A percentile compares a stretch with the other conserved stretches of the same genome.
phyloP scores from a whole-genome alignment of 2,797 vertebrate genomes.

The Tauraco hartlaubi region DNA sequence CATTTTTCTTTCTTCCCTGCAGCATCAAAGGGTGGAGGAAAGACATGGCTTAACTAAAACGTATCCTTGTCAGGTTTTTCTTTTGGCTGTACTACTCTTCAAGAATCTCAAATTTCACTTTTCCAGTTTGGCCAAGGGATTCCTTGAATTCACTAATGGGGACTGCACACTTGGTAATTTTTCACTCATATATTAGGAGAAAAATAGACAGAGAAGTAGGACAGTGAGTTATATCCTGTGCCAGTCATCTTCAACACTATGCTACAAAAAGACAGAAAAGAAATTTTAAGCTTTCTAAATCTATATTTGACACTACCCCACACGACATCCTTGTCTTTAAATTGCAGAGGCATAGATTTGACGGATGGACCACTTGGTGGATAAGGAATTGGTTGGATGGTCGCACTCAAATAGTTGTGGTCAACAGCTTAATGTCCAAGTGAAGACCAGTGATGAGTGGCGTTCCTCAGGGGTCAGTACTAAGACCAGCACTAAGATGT shows the following conservation, averaged over 20 bases:
- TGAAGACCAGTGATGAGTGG: too few species aligned
- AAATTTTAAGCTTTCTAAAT: neutral
- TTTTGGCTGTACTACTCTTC: neutral
- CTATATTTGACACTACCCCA: too few species aligned
- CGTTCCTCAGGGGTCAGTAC: too few species aligned
- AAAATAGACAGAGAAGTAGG: neutral
- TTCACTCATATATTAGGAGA: neutral
- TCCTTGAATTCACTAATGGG: neutral
- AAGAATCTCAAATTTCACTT: neutral
- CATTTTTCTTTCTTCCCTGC: neutral
- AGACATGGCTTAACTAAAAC: neutral
- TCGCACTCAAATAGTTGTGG: too few species aligned
- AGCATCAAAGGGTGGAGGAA: neutral
- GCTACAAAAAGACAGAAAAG: neutral
- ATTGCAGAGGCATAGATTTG: too few species aligned
- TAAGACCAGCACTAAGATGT: too few species aligned
- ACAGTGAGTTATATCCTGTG: neutral
- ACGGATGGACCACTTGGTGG: too few species aligned
- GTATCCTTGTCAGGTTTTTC: neutral
- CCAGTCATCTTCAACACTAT: neutral
- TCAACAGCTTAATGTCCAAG: too few species aligned
- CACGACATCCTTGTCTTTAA: too few species aligned
- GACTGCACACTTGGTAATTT: neutral
- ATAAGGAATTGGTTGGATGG: too few species aligned
- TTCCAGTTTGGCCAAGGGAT: neutral